A percentile compares a stretch with the other conserved stretches of the same genome.
phyloP scores from a whole-genome alignment of 2,797 vertebrate genomes.

The Sebastes oblongus region DNA sequence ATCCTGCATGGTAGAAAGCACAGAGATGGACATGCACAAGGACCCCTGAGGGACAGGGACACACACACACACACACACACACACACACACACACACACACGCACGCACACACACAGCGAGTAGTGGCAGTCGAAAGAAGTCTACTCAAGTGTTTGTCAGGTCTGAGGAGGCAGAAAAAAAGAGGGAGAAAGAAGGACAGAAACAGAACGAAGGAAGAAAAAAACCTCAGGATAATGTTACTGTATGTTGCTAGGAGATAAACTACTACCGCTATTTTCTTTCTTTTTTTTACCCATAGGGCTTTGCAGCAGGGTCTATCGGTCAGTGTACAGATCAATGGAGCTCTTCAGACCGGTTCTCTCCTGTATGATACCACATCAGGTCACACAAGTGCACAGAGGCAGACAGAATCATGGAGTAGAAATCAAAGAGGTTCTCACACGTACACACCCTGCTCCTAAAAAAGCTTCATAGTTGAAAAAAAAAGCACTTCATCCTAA shows the following conservation, averaged over 20 bases:
- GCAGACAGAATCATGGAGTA: conserved; percentile 9
- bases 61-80: conserved; percentile 4
- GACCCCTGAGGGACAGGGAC: conserved; percentile 60
- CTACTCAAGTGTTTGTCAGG: conserved; percentile 59
- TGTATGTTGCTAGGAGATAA: conserved; percentile 67
- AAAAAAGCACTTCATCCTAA: not conserved
- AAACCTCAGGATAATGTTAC: conserved; percentile 38
- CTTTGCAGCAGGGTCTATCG: conserved; percentile 48
- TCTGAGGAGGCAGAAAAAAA: conserved; percentile 32
- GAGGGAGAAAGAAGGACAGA: conserved; percentile 19
- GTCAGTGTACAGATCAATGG: conserved; percentile 59
- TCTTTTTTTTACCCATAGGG: conserved; percentile 43
- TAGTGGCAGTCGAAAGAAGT: conserved; percentile 45
- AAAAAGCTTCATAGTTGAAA: not conserved
- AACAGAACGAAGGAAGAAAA: conserved; percentile 40
- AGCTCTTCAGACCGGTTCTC: conserved; percentile 54
- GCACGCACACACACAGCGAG: conserved; percentile 14
- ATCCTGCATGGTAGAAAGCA: conserved; percentile 76
- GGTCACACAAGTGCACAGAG: conserved; percentile 39
- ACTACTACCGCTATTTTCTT: conserved; percentile 10
- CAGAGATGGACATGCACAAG: conserved; percentile 72
- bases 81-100: conserved; percentile 4
- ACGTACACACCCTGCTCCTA: not conserved
- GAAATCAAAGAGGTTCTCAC: conserved; percentile 26
- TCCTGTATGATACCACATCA: conserved; percentile 49